phyloP scores from a whole-genome alignment of 2,797 vertebrate genomes.

The Tenualosa ilisha region DNA sequence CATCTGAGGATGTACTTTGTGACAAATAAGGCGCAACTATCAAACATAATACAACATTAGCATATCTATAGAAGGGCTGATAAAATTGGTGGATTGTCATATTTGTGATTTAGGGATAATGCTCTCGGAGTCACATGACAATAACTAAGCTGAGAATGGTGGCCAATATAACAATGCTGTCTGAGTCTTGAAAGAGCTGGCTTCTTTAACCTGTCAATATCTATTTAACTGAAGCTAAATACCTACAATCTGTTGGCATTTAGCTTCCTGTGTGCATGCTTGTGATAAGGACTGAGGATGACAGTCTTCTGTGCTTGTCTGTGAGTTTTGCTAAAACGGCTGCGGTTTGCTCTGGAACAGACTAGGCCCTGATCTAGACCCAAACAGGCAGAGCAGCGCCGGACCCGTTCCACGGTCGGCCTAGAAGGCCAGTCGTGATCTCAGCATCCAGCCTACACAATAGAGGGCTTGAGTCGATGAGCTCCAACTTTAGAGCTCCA shows the following conservation, averaged over 20 bases:
- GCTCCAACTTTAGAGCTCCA: neutral
- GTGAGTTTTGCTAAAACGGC: neutral
- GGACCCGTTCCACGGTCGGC: neutral
- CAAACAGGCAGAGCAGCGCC: neutral
- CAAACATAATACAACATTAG: neutral
- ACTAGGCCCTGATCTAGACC: neutral
- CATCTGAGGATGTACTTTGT: neutral
- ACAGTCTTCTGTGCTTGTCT: neutral
- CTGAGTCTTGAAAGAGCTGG: neutral
- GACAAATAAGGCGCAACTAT: neutral
- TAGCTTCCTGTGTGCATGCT: constrained; percentile 5
- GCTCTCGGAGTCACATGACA: neutral
- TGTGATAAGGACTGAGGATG: constrained; percentile 12
- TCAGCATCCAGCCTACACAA: neutral
- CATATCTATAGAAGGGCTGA: neutral
- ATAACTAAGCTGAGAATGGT: neutral
- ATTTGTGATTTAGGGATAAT: neutral
- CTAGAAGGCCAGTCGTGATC: no score
- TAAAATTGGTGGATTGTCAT: neutral
- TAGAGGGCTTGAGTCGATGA: neutral
- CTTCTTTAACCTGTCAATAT: neutral
- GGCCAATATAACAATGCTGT: neutral
- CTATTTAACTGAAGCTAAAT: neutral
- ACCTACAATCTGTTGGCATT: constrained; percentile 6
- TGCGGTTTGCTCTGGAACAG: neutral